These are phyloP conservation scores for Shinisaurus crocodilurus DNA, from an alignment of 2,113 vertebrate species.

Conservation along the genomic window DNA sequence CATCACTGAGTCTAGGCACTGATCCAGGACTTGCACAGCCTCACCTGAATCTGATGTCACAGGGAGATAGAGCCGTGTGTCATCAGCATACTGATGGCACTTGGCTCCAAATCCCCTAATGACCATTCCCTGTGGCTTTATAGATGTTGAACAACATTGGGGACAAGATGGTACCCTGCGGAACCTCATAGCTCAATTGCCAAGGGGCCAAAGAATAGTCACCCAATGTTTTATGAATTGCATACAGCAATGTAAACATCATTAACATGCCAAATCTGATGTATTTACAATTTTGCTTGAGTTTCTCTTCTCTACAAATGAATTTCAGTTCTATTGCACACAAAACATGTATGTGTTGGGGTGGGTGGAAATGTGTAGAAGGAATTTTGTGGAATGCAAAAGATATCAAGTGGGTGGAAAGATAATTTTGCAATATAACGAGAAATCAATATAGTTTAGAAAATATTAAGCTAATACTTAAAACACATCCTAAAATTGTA, in stretches of 20 bases:
- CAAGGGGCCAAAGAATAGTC: no score
- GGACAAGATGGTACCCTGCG: no score
- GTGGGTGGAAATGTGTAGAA: background rate
- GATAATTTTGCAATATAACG: background rate
- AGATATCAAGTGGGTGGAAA: background rate
- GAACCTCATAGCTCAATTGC: no score
- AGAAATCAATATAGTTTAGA: background rate
- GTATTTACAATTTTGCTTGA: background rate
- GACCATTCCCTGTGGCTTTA: no score
- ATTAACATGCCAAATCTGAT: background rate
- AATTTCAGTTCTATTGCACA: background rate
- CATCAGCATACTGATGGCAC: no score
- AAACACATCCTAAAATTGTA: background rate
- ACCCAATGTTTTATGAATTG: no score
- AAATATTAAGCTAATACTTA: slow-evolving; percentile 36
- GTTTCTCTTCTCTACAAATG: background rate
- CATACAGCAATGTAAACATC: background rate
- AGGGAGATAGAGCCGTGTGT: no score
- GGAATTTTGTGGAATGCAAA: background rate
- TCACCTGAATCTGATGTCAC: no score
- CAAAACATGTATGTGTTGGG: background rate
- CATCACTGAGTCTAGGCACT: no score
- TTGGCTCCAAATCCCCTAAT: no score
- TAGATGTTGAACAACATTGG: no score
- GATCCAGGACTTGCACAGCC: no score